phyloP scores from a whole-genome alignment of 2,797 vertebrate genomes.

The Apogon hyalosoma region DNA sequence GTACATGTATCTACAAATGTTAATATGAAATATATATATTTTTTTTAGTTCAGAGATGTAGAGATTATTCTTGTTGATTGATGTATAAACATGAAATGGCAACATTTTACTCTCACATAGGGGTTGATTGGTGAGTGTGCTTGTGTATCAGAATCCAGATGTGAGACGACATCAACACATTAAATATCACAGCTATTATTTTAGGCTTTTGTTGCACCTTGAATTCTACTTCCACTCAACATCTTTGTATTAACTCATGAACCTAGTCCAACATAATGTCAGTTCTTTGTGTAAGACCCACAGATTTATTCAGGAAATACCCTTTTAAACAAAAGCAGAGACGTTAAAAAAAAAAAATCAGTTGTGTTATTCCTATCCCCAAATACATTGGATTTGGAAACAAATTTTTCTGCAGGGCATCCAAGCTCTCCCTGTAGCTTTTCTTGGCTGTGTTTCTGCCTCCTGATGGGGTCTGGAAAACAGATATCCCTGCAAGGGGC shows the following conservation, averaged over 20 bases:
- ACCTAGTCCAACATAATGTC: slow-evolving; percentile 1
- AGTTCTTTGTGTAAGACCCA: slow-evolving; percentile 3
- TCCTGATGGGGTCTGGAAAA: slow-evolving; percentile 77
- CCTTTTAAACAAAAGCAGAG: slow-evolving; percentile 24
- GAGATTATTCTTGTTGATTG: too few species aligned
- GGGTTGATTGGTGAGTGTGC: slow-evolving; percentile 20
- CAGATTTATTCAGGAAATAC: slow-evolving; percentile 28
- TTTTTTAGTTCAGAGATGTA: too few species aligned
- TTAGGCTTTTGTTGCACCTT: neutral
- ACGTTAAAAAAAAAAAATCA: slow-evolving; percentile 20
- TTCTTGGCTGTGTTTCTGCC: slow-evolving; percentile 59
- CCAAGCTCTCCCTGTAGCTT: slow-evolving; percentile 41
- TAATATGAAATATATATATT: too few species aligned
- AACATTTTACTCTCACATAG: too few species aligned
- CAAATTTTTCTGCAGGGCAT: slow-evolving; percentile 35
- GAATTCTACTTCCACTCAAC: neutral
- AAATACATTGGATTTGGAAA: slow-evolving; percentile 8
- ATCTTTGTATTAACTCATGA: slow-evolving; percentile 10
- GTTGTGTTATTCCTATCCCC: slow-evolving; percentile 4
- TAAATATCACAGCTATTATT: too few species aligned
- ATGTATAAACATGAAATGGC: too few species aligned
- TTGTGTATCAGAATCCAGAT: slow-evolving; percentile 25
- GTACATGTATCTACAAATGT: too few species aligned
- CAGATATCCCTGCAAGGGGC: slow-evolving; percentile 66
- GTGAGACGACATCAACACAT: slow-evolving; percentile 3